Percentiles rank a stretch among this genome's conserved stretches.
These are phyloP conservation scores for Antheraea assamensis DNA, from an alignment of 2,888 invertebrate genomes.

Conservation along the genomic window DNA sequence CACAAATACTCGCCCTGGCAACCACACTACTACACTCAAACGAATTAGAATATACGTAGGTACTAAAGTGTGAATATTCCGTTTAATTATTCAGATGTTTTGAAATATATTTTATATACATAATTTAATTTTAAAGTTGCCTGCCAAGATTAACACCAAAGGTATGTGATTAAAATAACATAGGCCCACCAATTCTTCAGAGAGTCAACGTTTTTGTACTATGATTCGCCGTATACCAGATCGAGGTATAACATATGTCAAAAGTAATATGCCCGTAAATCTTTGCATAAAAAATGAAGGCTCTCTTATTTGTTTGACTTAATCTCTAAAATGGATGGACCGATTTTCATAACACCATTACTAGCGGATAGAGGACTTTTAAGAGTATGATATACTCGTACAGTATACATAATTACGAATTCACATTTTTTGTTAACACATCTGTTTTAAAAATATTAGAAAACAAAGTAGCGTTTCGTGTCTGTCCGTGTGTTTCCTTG, in stretches of 20 bases:
- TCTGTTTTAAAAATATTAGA: no score
- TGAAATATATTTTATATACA: neutral
- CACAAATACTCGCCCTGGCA: constrained; percentile 59
- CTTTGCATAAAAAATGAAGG: no score
- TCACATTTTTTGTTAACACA: no score
- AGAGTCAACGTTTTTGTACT: neutral
- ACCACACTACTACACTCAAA: constrained; percentile 19
- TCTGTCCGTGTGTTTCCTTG: no score
- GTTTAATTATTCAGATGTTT: neutral
- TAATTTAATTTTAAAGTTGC: neutral
- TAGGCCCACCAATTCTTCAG: neutral
- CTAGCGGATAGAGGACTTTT: no score
- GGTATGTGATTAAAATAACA: neutral
- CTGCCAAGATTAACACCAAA: neutral
- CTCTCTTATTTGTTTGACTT: no score
- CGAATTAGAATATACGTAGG: neutral
- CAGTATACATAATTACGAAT: no score
- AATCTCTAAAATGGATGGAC: no score
- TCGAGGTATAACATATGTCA: neutral
- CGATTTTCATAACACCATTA: no score
- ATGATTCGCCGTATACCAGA: neutral
- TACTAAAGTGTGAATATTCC: neutral
- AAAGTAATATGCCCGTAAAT: neutral
- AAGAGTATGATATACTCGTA: no score
- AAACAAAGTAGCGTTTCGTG: no score